Base-by-base conservation (phyloP, 1,140 invertebrate species). In the Neodiprion lecontei region DNA sequence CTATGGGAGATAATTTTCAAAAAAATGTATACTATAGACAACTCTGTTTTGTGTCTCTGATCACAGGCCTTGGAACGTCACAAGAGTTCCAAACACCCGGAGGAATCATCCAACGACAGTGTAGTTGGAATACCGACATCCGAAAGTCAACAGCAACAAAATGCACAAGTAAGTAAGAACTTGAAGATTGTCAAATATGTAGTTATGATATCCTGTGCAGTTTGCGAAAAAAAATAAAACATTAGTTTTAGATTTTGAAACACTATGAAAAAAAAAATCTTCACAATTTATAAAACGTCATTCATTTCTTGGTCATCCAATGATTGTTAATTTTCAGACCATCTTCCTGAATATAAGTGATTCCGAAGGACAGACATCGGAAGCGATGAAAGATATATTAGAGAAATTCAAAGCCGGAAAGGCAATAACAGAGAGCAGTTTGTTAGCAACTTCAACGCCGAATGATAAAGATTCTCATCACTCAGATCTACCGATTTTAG, bases 121-220 rank as follows among this genome's bases (percentile, higher is more conserved):
- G 50, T 71, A 40, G 69, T 76, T 21, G 74, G 72, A 17, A 78
- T 76, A 48, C 72, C 72, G 17, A 76, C 74, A 1, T 72, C 75
- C n/a, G 73, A 73, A 23, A 74, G 74, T 74, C 75, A 76, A 48
- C 70, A 73, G 61, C 75, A 77, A 67, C 76, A 79, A 66, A 78
- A 76, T 69, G 68, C 75, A 48, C 71, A 76, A 67, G 75, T 70
- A 73, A 17, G 3, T 65, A 40, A 40, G 5, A 40, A 40, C 28
- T 40, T 40, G 5, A 40, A 40, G 28, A 40, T 40, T 40, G 28
- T 40, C 28, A 40, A 40, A 40, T 40, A 40, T 40, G 1, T 40
- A 40, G 28, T 65, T 65, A 14, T 65, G 61, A 65, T 61, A 61
- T 40, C 1, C 28, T 40, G 28, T 40, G 1, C 28, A 40, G 28